Conservation (phyloP, 2,113 vertebrate genomes). For the Erinaceus europaeus region DNA sequence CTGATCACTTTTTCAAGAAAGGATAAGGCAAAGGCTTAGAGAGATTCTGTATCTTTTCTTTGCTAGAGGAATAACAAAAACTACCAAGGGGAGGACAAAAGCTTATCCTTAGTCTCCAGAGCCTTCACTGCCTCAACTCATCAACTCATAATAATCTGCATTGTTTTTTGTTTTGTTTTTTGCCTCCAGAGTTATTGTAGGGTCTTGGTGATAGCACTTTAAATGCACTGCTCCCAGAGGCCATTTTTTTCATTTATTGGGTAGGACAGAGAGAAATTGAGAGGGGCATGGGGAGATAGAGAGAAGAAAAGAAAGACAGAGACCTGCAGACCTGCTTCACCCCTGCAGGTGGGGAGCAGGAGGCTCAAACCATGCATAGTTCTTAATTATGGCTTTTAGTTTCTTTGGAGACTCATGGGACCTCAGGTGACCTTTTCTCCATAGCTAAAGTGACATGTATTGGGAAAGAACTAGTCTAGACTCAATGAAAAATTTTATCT, state of each 20-base stretch:
- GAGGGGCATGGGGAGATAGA: no score
- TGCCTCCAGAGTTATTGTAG: no score
- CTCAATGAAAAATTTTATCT: not conserved
- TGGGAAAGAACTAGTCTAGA: not conserved
- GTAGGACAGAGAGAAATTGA: no score
- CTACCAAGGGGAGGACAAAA: not conserved
- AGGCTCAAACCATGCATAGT: no score
- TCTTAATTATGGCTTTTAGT: not conserved
- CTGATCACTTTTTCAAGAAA: not conserved
- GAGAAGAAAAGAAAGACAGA: no score
- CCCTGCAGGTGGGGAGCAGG: no score
- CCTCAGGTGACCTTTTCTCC: not conserved
- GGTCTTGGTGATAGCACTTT: no score
- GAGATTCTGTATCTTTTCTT: not conserved
- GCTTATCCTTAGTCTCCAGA: not conserved
- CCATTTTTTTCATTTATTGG: no score
- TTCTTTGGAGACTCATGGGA: not conserved
- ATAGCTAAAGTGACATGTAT: not conserved
- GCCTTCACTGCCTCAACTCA: no score
- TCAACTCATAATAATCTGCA: no score
- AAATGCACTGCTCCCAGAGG: no score
- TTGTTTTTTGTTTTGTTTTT: not conserved
- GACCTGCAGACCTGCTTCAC: no score
- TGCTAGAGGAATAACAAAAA: not conserved
- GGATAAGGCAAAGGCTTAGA: not conserved